Evolutionary conservation across 2,113 vertebrate genomes (phyloP).

Genomic region (Arizona elegans): DNA sequence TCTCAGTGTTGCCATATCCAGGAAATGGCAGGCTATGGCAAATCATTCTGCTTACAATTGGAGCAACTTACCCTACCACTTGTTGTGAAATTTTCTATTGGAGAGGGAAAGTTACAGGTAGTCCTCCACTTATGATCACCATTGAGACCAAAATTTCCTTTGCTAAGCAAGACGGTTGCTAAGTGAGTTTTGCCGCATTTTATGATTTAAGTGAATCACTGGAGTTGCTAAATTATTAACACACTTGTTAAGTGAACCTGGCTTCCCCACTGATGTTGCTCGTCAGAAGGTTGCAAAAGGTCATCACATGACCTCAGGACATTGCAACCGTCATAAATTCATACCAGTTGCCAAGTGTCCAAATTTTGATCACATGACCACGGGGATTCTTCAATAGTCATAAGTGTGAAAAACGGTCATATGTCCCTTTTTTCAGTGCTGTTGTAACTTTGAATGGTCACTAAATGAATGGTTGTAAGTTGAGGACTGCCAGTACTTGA

Average conservation of each 20-base stretch:
- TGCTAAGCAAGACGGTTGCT: neutral
- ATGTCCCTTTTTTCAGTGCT: neutral
- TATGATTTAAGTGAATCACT: neutral
- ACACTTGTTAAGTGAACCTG: neutral
- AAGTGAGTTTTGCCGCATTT: neutral
- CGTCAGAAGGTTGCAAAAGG: neutral
- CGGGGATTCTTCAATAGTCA: neutral
- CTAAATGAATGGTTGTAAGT: neutral
- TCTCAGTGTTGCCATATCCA: neutral
- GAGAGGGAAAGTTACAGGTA: constrained; percentile 2
- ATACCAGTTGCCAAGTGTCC: neutral
- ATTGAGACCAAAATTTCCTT: neutral
- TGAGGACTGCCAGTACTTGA: neutral
- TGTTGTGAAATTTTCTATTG: constrained; percentile 5
- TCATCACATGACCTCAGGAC: neutral
- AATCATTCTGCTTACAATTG: constrained; percentile 17
- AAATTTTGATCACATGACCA: neutral
- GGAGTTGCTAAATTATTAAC: neutral
- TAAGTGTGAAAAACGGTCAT: neutral
- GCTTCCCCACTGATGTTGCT: neutral
- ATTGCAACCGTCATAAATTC: neutral
- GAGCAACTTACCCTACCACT: constrained; percentile 16
- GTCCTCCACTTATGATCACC: neutral
- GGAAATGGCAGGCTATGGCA: neutral
- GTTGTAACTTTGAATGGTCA: neutral